Evolutionary conservation across 2,888 invertebrate species (phyloP), one percentile per base, ranked within the genome.

Genomic region (Habroteleia sp.): DNA sequence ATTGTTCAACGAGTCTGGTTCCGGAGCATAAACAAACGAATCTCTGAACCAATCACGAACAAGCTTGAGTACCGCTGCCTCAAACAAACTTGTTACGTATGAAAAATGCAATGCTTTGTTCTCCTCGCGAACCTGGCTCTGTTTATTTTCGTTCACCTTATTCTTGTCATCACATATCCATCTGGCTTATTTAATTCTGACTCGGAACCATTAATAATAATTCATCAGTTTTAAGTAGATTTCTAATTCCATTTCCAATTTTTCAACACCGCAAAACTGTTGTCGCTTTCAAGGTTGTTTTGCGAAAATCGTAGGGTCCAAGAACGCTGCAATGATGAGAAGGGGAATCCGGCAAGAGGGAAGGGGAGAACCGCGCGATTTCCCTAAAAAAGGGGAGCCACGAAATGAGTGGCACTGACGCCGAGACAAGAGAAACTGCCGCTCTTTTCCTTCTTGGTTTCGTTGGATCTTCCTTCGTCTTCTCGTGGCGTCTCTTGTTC

Each of bases 71-170:
- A 41, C 41, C 62, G 2, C 50, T 50, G 50, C 3, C 10, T 10
- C 25, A 52, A 42, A 65, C 65, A 65, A 65, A 65, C 65, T 52
- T 52, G 52, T 41, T 58, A 58, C 44, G 65, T 44, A 35, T 56
- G 31, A 66, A 66, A 66, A 66, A 66, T 66, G 66, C 54, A 48
- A n/a, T 42, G 17, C 66, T 46, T 66, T 60, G 60, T 69, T 60
- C 42, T 16, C 37, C 29, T 23, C 17, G 3, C 4, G 2, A n/a
- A n/a, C 10, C n/a, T 37, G 17, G 23, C 2, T 50, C 16, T 8
- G 5, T 33, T 50, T 37, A 46, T 29, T 62, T 31, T 39, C 23
- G 44, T 31, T n/a, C 11, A 13, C 10, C 10, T 56, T 25, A 41
- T 41, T 56, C 16, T 20, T 16, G 56, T 44, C 29, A n/a, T 5